phyloP scores from a whole-genome alignment of 2,113 vertebrate species.

The Lophochroa leadbeateri region DNA sequence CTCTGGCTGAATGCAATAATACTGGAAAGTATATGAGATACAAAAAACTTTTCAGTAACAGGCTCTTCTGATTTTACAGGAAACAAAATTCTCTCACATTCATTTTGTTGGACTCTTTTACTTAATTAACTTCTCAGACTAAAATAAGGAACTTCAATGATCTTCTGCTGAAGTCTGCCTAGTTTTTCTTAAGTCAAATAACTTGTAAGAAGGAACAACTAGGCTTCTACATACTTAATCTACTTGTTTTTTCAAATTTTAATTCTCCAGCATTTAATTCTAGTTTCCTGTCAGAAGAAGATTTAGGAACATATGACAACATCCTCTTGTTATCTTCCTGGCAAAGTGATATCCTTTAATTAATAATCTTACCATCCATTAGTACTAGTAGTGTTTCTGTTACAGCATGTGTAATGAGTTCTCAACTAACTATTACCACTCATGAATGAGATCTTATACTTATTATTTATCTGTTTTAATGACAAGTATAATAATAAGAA shows the following conservation, averaged over 20 bases:
- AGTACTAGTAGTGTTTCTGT: constrained; percentile 30
- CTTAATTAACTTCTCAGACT: constrained; percentile 26
- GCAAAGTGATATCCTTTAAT: background rate
- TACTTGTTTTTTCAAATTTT: background rate
- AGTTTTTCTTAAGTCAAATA: background rate
- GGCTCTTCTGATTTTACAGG: background rate
- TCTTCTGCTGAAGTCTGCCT: background rate
- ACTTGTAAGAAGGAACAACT: background rate
- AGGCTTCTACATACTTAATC: background rate
- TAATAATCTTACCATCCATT: constrained; percentile 43
- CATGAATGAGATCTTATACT: background rate
- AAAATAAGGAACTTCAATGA: background rate
- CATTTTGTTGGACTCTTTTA: background rate
- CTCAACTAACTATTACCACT: background rate
- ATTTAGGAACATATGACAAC: constrained; percentile 2
- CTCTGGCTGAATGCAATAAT: background rate
- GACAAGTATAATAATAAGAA: too few relatives aligned
- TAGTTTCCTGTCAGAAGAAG: background rate
- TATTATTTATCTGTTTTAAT: too few relatives aligned
- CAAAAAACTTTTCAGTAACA: background rate
- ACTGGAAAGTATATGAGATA: background rate
- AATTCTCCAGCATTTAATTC: background rate
- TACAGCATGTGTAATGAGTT: background rate
- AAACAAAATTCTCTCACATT: background rate
- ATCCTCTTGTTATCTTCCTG: constrained; percentile 25